Evolutionary conservation across 23 tunicate genomes (phyloP).

Genomic region (Styela plicata): DNA sequence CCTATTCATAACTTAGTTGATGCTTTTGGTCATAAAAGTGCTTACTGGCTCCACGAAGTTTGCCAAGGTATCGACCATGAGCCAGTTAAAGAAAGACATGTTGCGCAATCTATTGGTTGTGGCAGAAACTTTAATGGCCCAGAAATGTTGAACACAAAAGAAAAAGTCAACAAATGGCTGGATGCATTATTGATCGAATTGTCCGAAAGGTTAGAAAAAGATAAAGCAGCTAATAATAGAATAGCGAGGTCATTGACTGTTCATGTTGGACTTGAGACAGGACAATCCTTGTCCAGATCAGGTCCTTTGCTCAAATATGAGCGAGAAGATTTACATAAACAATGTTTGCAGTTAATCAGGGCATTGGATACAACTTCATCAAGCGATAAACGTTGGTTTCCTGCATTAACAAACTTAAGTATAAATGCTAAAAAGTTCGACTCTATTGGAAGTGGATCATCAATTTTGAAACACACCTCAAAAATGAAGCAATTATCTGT

Average conservation of each 20-base stretch:
- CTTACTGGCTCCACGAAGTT: constrained; percentile 63
- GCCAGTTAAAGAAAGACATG: constrained; percentile 67
- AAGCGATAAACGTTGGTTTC: constrained; percentile 9
- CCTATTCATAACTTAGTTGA: constrained; percentile 24
- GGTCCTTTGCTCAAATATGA: constrained; percentile 59
- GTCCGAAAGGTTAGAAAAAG: constrained; percentile 58
- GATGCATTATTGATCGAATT: constrained; percentile 50
- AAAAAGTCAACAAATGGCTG: constrained; percentile 76
- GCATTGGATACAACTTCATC: constrained; percentile 3
- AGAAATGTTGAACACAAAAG: constrained; percentile 57
- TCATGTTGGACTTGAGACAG: constrained; percentile 31
- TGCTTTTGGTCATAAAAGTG: constrained; percentile 49
- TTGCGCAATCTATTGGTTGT: constrained; percentile 79
- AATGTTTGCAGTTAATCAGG: constrained; percentile 22
- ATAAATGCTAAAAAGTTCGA: constrained; percentile 34
- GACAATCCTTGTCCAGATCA: constrained; percentile 48
- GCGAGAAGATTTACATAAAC: constrained; percentile 22
- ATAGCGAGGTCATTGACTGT: constrained; percentile 50
- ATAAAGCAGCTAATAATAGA: constrained; percentile 63
- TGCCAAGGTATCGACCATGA: constrained; percentile 83
- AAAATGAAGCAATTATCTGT: background rate
- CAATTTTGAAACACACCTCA: background rate
- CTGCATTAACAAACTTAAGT: constrained; percentile 3
- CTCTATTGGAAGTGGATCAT: background rate
- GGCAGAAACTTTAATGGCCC: constrained; percentile 73